phyloP scores from a whole-genome alignment of 2,888 invertebrate species.

The Drosophila testacea region DNA sequence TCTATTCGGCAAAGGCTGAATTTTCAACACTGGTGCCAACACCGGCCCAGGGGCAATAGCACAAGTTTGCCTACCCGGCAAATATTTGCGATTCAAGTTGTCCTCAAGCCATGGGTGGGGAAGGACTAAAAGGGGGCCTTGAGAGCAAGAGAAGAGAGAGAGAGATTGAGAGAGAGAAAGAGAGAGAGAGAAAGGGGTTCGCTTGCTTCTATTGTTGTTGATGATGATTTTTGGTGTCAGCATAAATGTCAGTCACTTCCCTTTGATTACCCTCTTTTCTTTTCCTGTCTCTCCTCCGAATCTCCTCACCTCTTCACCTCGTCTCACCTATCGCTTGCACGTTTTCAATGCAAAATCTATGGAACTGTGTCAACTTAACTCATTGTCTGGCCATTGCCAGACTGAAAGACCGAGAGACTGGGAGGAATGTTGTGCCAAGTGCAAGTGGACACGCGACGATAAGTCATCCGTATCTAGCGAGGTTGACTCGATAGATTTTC shows the following conservation, averaged over 20 bases:
- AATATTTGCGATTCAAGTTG: conserved; percentile 67
- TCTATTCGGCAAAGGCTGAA: too few relatives aligned
- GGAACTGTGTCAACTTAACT: conserved; percentile 61
- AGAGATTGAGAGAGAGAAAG: not conserved
- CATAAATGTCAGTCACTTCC: conserved; percentile 67
- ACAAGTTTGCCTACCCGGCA: conserved; percentile 68
- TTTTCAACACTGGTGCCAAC: too few relatives aligned
- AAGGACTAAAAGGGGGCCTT: too few relatives aligned
- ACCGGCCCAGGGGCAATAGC: conserved; percentile 48
- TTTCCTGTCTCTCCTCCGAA: not conserved
- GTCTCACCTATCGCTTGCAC: not conserved
- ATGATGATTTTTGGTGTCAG: conserved; percentile 75
- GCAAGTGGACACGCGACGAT: conserved; percentile 15
- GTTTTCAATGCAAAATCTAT: conserved; percentile 26
- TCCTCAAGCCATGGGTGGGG: not conserved
- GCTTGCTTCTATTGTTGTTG: conserved; percentile 45
- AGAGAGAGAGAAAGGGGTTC: not conserved
- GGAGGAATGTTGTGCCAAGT: conserved; percentile 25
- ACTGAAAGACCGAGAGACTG: conserved; percentile 8
- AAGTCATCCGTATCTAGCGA: not conserved
- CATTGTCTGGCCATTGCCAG: conserved; percentile 62
- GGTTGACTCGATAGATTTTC: conserved; percentile 5
- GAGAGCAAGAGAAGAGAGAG: not conserved
- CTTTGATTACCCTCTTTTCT: not conserved
- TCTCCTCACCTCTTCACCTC: not conserved